Evolutionary conservation across 2,797 vertebrate genomes (phyloP).

Genomic region (Ispidina picta): DNA sequence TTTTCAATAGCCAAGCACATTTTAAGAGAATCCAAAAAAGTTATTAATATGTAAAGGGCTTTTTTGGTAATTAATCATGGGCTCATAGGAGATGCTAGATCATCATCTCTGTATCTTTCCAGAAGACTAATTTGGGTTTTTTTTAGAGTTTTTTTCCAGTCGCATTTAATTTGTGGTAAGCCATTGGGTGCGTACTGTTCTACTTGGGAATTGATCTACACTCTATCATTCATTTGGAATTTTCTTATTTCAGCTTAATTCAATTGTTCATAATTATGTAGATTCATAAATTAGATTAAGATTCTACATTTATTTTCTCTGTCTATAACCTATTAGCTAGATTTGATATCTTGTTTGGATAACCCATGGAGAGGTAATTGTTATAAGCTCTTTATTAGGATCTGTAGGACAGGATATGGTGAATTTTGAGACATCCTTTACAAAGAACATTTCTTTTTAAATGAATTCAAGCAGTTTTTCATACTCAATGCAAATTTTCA

Average conservation of each 20-base stretch:
- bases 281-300: slow-evolving; percentile 36
- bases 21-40: not conserved
- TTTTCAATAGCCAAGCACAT: slow-evolving; percentile 25
- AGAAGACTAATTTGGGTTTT: slow-evolving; percentile 39
- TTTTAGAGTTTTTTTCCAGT: not conserved
- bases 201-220: slow-evolving; percentile 26
- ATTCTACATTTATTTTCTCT: not conserved
- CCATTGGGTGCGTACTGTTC: not conserved
- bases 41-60: slow-evolving; percentile 12
- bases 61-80: slow-evolving; percentile 54
- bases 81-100: slow-evolving; percentile 24
- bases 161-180: slow-evolving; percentile 59
- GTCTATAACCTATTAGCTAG: not conserved
- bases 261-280: slow-evolving; percentile 25
- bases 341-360: not conserved
- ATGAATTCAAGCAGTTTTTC: not conserved
- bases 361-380: not conserved
- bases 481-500: not conserved
- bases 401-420: not conserved
- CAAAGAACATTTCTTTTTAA: not conserved
- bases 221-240: slow-evolving; percentile 9
- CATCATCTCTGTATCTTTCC: slow-evolving; percentile 44
- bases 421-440: not conserved
- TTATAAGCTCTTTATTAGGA: not conserved
- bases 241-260: slow-evolving; percentile 21